Conservation (phyloP, 1,140 invertebrate genomes). For the Streblospio benedicti region DNA sequence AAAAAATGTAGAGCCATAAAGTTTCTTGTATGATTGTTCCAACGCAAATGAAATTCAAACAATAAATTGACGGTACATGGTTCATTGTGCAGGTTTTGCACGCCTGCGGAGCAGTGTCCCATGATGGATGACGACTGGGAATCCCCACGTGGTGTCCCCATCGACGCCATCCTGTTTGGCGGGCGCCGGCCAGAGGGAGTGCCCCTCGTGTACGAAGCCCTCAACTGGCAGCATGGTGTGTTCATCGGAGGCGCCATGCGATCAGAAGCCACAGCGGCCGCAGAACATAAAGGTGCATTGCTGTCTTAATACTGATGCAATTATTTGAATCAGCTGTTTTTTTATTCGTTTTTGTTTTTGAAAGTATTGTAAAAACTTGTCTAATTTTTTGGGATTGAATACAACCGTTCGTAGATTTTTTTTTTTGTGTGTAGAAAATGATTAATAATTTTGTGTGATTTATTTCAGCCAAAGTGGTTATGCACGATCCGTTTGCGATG, state of each 20-base stretch:
- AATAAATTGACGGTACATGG: no score
- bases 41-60: no score
- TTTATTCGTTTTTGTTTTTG: background rate
- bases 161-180: constrained; percentile 92
- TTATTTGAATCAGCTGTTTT: background rate
- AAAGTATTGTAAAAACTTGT: background rate
- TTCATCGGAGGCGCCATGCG: constrained; percentile 89
- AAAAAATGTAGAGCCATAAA: background rate
- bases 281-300: constrained; percentile 73
- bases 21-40: background rate
- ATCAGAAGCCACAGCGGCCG: constrained; percentile 94
- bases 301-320: background rate
- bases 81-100: constrained; percentile 72
- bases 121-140: constrained; percentile 80
- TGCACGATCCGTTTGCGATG: constrained; percentile 99
- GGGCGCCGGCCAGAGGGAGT: constrained; percentile 75
- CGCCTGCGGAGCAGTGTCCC: constrained; percentile 85
- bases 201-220: constrained; percentile 85
- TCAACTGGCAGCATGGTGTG: constrained; percentile 91
- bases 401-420: background rate
- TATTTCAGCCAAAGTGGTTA: constrained; percentile 72
- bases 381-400: background rate
- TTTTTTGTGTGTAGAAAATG: background rate
- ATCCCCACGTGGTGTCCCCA: constrained; percentile 65
- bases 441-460: background rate